Conservation (phyloP, 2,797 vertebrate genomes). For the Margarornis squamiger region DNA sequence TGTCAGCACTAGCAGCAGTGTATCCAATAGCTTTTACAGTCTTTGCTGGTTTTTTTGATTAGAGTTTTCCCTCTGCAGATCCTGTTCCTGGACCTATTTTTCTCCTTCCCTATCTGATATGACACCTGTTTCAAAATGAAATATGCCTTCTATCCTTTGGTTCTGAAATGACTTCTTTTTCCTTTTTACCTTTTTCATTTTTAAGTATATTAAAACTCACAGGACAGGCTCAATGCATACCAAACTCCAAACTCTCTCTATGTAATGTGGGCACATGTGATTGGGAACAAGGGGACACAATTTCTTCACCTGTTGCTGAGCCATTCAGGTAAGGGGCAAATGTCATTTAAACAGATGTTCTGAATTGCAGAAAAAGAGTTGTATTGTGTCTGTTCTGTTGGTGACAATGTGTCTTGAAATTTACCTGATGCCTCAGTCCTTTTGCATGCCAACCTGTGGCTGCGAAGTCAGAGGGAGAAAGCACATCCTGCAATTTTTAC, state of each 20-base stretch:
- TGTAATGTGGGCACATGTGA: not conserved
- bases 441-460: not conserved
- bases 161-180: not conserved
- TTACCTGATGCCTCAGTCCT: not conserved
- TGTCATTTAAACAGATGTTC: not conserved
- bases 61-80: not conserved
- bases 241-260: not conserved
- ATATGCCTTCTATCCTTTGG: not conserved
- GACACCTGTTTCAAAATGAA: not conserved
- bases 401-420: not conserved
- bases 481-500: not conserved
- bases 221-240: not conserved
- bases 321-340: not conserved
- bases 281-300: not conserved
- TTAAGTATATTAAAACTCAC: not conserved
- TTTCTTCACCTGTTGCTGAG: not conserved
- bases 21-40: not conserved
- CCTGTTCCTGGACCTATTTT: not conserved
- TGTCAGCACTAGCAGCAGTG: not conserved
- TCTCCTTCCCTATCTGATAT: not conserved
- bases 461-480: not conserved
- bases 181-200: not conserved
- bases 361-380: not conserved
- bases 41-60: not conserved
- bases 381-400: not conserved